Percentiles rank a stretch among this genome's conserved stretches.
Conservation (phyloP, 2,888 invertebrate genomes). For the Fragum fragum region DNA sequence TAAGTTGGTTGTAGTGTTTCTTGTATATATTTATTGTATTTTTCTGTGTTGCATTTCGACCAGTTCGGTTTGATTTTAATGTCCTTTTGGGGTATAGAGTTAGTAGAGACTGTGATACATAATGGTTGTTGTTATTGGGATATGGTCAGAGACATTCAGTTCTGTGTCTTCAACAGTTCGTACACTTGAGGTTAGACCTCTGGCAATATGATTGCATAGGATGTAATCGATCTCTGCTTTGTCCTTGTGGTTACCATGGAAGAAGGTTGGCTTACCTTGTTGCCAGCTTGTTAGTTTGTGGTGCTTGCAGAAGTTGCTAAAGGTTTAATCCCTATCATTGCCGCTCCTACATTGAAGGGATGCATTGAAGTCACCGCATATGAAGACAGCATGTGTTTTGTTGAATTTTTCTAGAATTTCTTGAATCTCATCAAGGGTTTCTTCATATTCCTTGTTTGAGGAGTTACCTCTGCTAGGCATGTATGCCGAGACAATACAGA, state of each 20-base stretch:
- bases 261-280: neutral
- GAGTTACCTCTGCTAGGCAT: slow-evolving; percentile 12
- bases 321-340: neutral
- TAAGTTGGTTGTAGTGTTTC: neutral
- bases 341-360: neutral
- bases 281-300: neutral
- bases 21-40: neutral
- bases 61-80: slow-evolving; percentile 1
- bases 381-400: slow-evolving; percentile 8
- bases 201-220: neutral
- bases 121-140: slow-evolving; percentile 3
- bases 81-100: too few species aligned
- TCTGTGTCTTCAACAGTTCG: neutral
- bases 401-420: slow-evolving; percentile 14
- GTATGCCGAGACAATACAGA: slow-evolving; percentile 1
- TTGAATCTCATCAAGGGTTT: slow-evolving; percentile 8
- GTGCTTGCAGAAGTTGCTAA: neutral
- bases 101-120: too few species aligned
- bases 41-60: neutral
- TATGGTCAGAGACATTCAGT: neutral
- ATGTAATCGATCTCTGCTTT: slow-evolving; percentile 13
- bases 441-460: neutral
- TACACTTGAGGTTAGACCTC: neutral
- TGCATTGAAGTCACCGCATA: slow-evolving; percentile 13
- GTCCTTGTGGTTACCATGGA: neutral